A percentile compares a stretch with the other conserved stretches of the same genome.
Conservation (phyloP, 2,888 invertebrate species). For the Phyllotreta striolata region DNA sequence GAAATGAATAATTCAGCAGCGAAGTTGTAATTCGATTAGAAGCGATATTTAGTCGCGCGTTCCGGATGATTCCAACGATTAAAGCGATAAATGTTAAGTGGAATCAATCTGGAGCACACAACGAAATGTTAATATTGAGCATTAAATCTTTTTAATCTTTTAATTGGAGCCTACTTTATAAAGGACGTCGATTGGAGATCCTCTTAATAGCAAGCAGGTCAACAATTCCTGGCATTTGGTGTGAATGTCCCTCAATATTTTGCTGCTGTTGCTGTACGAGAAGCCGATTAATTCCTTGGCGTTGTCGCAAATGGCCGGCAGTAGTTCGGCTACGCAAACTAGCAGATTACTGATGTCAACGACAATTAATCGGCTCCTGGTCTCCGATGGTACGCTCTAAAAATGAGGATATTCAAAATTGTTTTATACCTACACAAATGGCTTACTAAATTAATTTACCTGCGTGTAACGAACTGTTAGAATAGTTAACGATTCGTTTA, state of each 20-base stretch:
- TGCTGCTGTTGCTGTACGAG: slow-evolving; percentile 66
- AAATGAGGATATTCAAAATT: slow-evolving; percentile 42
- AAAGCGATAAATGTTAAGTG: no score
- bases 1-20: slow-evolving; percentile 21
- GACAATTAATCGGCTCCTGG: slow-evolving; percentile 67
- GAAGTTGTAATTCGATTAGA: slow-evolving; percentile 3
- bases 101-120: no score
- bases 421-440: slow-evolving; percentile 16
- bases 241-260: slow-evolving; percentile 82
- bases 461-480: slow-evolving; percentile 82
- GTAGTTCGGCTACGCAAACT: slow-evolving; percentile 75
- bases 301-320: slow-evolving; percentile 73
- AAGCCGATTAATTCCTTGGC: slow-evolving; percentile 71
- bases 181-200: slow-evolving; percentile 76
- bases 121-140: no score
- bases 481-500: slow-evolving; percentile 85
- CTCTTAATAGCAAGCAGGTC: slow-evolving; percentile 76
- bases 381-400: slow-evolving; percentile 72
- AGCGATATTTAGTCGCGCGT: no score
- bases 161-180: slow-evolving; percentile 76
- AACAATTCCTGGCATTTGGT: slow-evolving; percentile 83
- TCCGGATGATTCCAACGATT: background rate
- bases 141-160: background rate
- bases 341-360: slow-evolving; percentile 81
- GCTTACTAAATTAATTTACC: slow-evolving; percentile 60